These are phyloP conservation scores for Calypte anna DNA, from an alignment of 2,113 vertebrate genomes.

Conservation along the genomic window DNA sequence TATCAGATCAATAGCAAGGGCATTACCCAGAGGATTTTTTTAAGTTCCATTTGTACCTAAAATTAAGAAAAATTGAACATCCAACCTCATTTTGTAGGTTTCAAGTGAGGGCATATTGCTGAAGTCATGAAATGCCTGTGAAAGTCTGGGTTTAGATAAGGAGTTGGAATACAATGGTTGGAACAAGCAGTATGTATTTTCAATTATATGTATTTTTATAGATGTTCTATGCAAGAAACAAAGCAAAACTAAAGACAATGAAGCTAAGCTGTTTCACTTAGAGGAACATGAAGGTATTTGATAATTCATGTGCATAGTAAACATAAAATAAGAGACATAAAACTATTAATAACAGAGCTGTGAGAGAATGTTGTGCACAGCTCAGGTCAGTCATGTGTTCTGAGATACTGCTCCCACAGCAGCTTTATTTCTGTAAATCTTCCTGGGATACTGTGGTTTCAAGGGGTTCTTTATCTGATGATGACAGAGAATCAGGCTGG, in stretches of 20 bases:
- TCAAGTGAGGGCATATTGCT: background rate
- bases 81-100: background rate
- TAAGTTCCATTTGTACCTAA: background rate
- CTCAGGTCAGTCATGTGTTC: background rate
- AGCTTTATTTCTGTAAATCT: background rate
- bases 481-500: background rate
- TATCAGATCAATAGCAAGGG: background rate
- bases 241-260: background rate
- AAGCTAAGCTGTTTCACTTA: background rate
- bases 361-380: background rate
- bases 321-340: background rate
- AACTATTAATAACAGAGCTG: background rate
- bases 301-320: background rate
- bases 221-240: background rate
- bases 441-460: background rate
- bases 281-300: background rate
- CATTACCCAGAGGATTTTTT: background rate
- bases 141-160: background rate
- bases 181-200: background rate
- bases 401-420: background rate
- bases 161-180: background rate
- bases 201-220: no score
- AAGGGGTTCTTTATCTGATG: background rate
- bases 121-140: background rate
- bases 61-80: background rate